Percentiles rank a stretch among this genome's conserved stretches.
Conservation (phyloP, 2,888 invertebrate species). For the Drosophila incognita region DNA sequence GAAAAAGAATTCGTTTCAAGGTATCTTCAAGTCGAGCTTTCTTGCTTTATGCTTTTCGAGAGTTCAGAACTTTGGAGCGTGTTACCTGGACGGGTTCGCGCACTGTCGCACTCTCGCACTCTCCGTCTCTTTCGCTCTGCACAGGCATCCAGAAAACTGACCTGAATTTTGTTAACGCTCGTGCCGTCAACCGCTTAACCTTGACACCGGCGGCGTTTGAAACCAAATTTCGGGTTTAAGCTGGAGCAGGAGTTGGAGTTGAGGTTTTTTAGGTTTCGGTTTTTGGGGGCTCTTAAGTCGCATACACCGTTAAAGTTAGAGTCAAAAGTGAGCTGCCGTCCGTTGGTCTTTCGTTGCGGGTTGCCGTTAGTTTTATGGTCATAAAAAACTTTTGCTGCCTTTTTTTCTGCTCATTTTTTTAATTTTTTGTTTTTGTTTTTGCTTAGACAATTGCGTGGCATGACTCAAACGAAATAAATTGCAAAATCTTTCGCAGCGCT, state of each 20-base stretch:
- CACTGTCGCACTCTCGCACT: background rate
- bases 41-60: background rate
- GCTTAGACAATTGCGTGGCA: constrained; percentile 69
- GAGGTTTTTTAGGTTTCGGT: constrained; percentile 5
- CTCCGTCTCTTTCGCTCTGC: background rate
- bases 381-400: constrained; percentile 53
- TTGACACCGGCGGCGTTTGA: constrained; percentile 64
- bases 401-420: constrained; percentile 10
- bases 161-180: constrained; percentile 71
- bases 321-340: constrained; percentile 56
- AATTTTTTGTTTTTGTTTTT: constrained; percentile 13
- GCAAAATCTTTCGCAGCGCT: constrained; percentile 71
- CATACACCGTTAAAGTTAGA: constrained; percentile 50
- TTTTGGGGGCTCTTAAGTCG: constrained; percentile 20
- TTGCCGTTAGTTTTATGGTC: constrained; percentile 67
- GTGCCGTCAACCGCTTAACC: constrained; percentile 73
- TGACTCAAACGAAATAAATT: constrained; percentile 77
- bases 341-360: constrained; percentile 24
- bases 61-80: constrained; percentile 5
- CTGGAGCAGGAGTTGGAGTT: background rate
- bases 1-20: background rate
- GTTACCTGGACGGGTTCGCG: background rate
- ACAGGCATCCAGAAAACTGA: constrained; percentile 36
- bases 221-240: constrained; percentile 8
- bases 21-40: background rate